Conservation (phyloP, 2,888 invertebrate species). For the Gymnoscelis rufifasciata region DNA sequence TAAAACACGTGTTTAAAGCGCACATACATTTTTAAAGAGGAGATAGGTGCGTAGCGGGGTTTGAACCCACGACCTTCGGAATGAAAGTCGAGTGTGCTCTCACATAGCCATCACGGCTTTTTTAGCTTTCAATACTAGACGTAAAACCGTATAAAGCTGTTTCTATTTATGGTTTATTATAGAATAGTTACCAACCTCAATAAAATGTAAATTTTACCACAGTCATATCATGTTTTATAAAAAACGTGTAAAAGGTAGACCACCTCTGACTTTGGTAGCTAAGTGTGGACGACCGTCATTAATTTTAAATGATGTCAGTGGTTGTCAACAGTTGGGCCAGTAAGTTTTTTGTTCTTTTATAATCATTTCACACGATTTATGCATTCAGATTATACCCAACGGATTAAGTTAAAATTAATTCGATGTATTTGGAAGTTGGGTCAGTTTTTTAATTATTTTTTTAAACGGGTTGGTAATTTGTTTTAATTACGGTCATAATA, state of each 20-base stretch:
- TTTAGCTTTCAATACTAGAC: too few species aligned
- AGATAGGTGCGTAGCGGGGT: too few species aligned
- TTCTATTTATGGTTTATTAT: too few species aligned
- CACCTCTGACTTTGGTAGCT: slow-evolving; percentile 73
- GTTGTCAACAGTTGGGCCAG: slow-evolving; percentile 68
- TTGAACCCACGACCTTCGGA: too few species aligned
- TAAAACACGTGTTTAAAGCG: too few species aligned
- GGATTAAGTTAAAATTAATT: slow-evolving; percentile 38
- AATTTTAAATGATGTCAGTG: slow-evolving; percentile 68
- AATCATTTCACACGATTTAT: slow-evolving; percentile 63
- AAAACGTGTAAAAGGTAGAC: slow-evolving; percentile 59
- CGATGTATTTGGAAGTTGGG: slow-evolving; percentile 23
- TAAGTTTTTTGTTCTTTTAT: slow-evolving; percentile 46
- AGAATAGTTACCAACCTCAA: too few species aligned
- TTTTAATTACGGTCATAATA: slow-evolving; percentile 6
- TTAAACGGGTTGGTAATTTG: slow-evolving; percentile 12
- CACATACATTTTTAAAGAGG: too few species aligned
- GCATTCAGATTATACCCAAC: slow-evolving; percentile 50
- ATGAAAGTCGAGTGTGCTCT: too few species aligned
- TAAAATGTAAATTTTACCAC: slow-evolving; percentile 45
- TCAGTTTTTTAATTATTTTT: slow-evolving; percentile 26
- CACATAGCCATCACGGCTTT: too few species aligned
- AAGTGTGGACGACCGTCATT: slow-evolving; percentile 64
- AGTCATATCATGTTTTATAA: slow-evolving; percentile 29
- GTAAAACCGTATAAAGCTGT: too few species aligned